These are phyloP conservation scores for Labeo catla DNA, from an alignment of 2,113 vertebrate species.

Conservation along the genomic window DNA sequence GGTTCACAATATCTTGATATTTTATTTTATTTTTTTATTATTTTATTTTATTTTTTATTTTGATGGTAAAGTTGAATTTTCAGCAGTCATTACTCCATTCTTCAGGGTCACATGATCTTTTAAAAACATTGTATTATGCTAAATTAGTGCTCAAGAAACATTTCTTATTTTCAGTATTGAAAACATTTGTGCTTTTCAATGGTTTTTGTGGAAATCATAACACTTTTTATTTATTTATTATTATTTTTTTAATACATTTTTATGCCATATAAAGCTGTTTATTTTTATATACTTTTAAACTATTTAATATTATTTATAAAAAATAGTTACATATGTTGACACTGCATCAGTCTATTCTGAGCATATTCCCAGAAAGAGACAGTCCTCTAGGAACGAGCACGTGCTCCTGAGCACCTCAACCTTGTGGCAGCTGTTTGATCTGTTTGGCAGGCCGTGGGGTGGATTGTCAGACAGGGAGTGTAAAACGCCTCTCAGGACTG, in stretches of 20 bases:
- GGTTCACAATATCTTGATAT: background rate
- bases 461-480: background rate
- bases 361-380: background rate
- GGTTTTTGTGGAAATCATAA: no score
- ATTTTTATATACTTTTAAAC: no score
- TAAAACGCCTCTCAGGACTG: background rate
- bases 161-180: no score
- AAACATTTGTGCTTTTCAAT: no score
- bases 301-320: no score
- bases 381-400: background rate
- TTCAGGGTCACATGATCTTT: background rate
- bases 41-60: no score
- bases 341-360: background rate
- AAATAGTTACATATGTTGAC: background rate
- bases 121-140: background rate
- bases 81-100: background rate
- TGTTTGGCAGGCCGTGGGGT: background rate
- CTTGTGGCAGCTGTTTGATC: constrained; percentile 33
- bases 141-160: background rate
- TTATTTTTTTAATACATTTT: no score
- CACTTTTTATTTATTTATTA: no score
- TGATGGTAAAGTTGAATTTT: no score
- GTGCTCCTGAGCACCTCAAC: constrained; percentile 13
- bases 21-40: no score
- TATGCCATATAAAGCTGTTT: no score